A percentile compares a stretch with the other conserved stretches of the same genome.
These are phyloP conservation scores for Galaxea fascicularis DNA, from an alignment of 92 coral and sea anemone genomes.

Conservation along the genomic window DNA sequence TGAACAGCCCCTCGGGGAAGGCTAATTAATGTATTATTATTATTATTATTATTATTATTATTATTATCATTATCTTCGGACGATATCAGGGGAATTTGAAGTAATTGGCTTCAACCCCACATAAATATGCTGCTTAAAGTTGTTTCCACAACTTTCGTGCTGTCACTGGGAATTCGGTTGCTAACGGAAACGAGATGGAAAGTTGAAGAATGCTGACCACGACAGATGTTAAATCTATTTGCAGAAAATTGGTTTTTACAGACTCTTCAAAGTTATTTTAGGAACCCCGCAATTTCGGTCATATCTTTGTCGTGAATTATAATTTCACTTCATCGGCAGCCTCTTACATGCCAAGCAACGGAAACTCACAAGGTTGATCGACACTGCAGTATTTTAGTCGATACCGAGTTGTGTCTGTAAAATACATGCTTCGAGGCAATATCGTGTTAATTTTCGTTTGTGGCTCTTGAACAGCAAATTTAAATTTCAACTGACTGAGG, in stretches of 20 bases:
- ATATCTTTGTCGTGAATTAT: not conserved
- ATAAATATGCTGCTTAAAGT: too few relatives aligned
- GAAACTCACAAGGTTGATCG: not conserved
- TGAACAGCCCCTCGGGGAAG: too few relatives aligned
- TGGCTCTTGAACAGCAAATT: not conserved
- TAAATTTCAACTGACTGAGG: slow-evolving; percentile 5
- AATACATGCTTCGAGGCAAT: not conserved
- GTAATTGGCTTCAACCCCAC: too few relatives aligned
- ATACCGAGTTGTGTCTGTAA: not conserved
- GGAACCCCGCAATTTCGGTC: not conserved
- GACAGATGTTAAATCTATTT: slow-evolving; percentile 3
- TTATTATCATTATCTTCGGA: too few relatives aligned
- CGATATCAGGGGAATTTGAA: too few relatives aligned
- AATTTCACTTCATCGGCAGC: too few relatives aligned
- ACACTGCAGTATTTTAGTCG: too few relatives aligned
- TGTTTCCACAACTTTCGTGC: too few relatives aligned
- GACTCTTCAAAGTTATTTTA: not conserved
- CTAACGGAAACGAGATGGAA: slow-evolving; percentile 16
- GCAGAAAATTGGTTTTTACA: not conserved
- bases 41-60: too few relatives aligned
- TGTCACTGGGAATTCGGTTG: not conserved
- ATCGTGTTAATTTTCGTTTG: not conserved
- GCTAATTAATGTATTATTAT: too few relatives aligned
- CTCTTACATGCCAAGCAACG: too few relatives aligned
- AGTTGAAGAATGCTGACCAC: not conserved